Evolutionary conservation across 2,113 vertebrate species (phyloP).

Genomic region (Cnemophilus loriae): DNA sequence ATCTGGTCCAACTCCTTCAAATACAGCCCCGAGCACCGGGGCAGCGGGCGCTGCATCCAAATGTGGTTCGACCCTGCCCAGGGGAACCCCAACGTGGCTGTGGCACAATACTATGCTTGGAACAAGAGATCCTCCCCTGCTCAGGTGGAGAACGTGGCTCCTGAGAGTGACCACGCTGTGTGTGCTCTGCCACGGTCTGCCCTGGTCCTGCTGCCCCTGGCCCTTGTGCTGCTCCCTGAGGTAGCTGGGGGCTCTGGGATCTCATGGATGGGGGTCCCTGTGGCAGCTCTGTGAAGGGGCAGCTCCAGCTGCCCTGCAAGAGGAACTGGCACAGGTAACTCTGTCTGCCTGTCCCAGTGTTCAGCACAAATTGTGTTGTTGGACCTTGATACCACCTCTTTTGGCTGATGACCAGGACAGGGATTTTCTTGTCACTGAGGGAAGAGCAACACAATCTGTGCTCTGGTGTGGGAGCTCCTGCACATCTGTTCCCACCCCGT

Average conservation of each 20-base stretch:
- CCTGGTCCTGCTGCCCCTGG: neutral
- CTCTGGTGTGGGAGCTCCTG: neutral
- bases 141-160: accelerated
- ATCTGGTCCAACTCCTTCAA: constrained; percentile 88
- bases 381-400: neutral
- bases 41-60: constrained; percentile 85
- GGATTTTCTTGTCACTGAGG: accelerated
- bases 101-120: constrained; percentile 72
- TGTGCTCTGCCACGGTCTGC: accelerated
- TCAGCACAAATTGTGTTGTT: accelerated
- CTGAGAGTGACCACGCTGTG: accelerated
- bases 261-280: accelerated
- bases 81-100: constrained; percentile 74
- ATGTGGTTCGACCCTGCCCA: constrained; percentile 80
- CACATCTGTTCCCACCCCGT: accelerated
- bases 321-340: accelerated
- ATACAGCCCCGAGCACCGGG: constrained; percentile 62
- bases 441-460: accelerated
- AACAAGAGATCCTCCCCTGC: neutral
- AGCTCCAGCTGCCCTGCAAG: neutral
- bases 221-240: accelerated
- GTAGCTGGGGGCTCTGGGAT: accelerated
- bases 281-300: accelerated
- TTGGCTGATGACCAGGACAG: accelerated
- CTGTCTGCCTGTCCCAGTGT: neutral